phyloP scores from a whole-genome alignment of 1,140 invertebrate genomes.

The Drosophila bocki region DNA sequence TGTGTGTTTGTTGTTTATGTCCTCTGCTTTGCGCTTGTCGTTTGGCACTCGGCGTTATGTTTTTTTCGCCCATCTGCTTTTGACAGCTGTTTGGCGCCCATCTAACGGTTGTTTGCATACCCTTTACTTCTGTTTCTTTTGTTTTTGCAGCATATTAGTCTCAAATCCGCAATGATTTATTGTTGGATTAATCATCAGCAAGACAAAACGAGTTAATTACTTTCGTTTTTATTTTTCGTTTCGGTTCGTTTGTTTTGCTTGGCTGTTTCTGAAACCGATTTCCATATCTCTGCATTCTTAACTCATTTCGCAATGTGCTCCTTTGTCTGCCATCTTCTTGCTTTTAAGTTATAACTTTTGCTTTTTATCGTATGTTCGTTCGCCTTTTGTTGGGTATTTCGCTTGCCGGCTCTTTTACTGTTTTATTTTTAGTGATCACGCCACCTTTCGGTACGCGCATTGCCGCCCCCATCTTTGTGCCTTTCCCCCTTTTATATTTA shows the following conservation, averaged over 20 bases:
- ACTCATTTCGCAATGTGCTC: conserved; percentile 35
- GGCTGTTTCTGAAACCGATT: conserved; percentile 18
- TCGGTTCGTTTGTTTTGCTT: conserved; percentile 24
- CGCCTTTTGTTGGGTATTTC: conserved; percentile 16
- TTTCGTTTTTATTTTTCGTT: conserved; percentile 18
- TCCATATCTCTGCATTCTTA: conserved; percentile 38
- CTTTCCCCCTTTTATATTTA: neutral
- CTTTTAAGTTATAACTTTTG: conserved; percentile 44
- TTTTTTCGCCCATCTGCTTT: conserved; percentile 18
- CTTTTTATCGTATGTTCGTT: conserved; percentile 56
- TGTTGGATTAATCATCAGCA: conserved; percentile 11
- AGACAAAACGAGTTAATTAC: conserved; percentile 20
- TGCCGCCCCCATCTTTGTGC: neutral
- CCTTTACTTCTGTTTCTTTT: conserved; percentile 6
- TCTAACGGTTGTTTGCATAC: conserved; percentile 44
- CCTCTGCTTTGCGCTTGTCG: conserved; percentile 8
- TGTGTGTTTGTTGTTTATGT: conserved; percentile 4
- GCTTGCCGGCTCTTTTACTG: conserved; percentile 57
- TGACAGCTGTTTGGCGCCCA: conserved; percentile 51
- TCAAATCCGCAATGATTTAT: neutral
- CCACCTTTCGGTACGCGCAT: conserved; percentile 57
- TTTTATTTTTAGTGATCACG: conserved; percentile 80
- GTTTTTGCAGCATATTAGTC: conserved; percentile 1
- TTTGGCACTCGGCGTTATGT: conserved; percentile 22
- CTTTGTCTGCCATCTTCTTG: conserved; percentile 22